A percentile compares a stretch with the other conserved stretches of the same genome.
Conservation (phyloP, 1,140 invertebrate genomes). For the Solen grandis region DNA sequence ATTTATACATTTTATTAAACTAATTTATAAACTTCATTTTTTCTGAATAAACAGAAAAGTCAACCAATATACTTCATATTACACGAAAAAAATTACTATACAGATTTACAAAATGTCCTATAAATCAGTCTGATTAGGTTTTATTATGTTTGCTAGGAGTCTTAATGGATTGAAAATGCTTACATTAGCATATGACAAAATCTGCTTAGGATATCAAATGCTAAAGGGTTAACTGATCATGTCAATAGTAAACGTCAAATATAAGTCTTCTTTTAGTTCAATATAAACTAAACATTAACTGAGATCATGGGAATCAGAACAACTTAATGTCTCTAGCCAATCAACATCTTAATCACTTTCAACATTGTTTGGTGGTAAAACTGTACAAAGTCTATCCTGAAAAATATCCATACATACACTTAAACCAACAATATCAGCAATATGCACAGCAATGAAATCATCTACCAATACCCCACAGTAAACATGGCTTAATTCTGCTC, state of each 20-base stretch:
- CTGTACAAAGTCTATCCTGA: background rate
- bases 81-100: no score
- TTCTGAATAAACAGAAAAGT: no score
- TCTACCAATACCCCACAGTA: background rate
- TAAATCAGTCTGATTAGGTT: no score
- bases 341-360: background rate
- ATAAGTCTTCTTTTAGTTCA: conserved; percentile 27
- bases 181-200: background rate
- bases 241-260: background rate
- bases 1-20: no score
- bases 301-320: conserved; percentile 6
- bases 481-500: background rate
- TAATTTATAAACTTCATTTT: no score
- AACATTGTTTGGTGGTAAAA: background rate
- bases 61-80: no score
- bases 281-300: conserved; percentile 27
- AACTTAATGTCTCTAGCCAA: no score
- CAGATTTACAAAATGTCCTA: no score
- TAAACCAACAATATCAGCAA: background rate
- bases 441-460: background rate
- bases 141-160: no score
- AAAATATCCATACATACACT: background rate
- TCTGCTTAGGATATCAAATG: background rate
- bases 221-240: conserved; percentile 25
- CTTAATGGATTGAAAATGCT: no score